Conservation (phyloP, 2,888 invertebrate genomes). For the Masnerella sp. region DNA sequence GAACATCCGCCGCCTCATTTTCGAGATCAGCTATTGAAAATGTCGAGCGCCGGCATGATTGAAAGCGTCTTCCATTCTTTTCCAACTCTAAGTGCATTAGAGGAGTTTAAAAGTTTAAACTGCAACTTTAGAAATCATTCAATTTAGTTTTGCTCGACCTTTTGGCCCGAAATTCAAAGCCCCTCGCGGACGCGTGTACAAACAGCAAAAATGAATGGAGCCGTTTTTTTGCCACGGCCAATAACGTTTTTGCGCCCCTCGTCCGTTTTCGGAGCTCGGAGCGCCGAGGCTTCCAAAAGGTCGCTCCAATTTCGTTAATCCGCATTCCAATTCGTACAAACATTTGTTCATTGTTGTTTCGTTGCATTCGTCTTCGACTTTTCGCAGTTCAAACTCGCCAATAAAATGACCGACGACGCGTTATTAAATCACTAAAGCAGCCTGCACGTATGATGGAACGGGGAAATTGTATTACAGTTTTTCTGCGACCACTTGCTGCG, state of each 20-base stretch:
- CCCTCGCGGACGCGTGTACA: background rate
- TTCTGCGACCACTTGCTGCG: slow-evolving; percentile 15
- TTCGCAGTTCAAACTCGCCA: no score
- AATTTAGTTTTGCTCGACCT: slow-evolving; percentile 27
- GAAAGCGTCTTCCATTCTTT: slow-evolving; percentile 38
- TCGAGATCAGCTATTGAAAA: slow-evolving; percentile 31
- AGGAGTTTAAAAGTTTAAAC: slow-evolving; percentile 36
- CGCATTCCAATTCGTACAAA: background rate
- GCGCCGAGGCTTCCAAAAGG: background rate
- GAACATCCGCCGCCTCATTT: slow-evolving; percentile 33
- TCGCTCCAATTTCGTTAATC: background rate
- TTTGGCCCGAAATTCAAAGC: slow-evolving; percentile 22
- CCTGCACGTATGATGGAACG: slow-evolving; percentile 27
- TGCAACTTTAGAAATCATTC: slow-evolving; percentile 36
- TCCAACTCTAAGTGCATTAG: slow-evolving; percentile 38
- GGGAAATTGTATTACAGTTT: slow-evolving; percentile 32
- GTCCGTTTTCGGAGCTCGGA: background rate
- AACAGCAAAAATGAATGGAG: slow-evolving; percentile 20
- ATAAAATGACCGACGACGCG: slow-evolving; percentile 16
- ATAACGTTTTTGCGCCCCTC: background rate
- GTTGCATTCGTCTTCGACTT: no score
- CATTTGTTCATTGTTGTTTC: no score
- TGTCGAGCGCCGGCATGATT: slow-evolving; percentile 17
- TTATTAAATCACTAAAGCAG: slow-evolving; percentile 26
- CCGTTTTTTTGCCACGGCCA: background rate